Conservation (phyloP, 2,113 vertebrate species). For the Pogonocichla stellata region DNA sequence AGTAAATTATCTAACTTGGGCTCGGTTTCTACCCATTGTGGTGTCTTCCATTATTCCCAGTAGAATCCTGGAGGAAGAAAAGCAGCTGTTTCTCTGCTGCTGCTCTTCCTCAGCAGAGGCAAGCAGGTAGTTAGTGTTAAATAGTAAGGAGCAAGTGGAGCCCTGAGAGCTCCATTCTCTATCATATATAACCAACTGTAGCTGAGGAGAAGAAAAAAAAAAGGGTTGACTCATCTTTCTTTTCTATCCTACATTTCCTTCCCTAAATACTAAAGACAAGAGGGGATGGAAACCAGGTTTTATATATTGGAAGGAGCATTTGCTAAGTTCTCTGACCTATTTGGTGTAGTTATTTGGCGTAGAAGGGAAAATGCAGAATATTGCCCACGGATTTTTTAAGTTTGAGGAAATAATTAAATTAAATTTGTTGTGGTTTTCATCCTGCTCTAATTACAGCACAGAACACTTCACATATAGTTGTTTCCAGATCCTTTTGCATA, state of each 20-base stretch:
- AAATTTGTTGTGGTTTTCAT: not conserved
- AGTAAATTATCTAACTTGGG: not conserved
- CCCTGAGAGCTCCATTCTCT: not conserved
- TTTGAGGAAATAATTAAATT: slow-evolving; percentile 7
- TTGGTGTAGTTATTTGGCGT: not conserved
- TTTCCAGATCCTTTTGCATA: slow-evolving; percentile 5
- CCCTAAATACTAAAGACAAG: not conserved
- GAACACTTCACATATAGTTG: not conserved
- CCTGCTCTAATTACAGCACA: not conserved
- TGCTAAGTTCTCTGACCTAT: not conserved
- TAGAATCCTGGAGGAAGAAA: not conserved
- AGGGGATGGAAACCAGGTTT: not conserved
- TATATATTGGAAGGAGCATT: not conserved
- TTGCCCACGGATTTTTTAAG: not conserved
- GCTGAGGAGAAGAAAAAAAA: not conserved
- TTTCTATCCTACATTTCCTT: not conserved
- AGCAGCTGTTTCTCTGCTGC: not conserved
- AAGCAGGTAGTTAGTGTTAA: not conserved
- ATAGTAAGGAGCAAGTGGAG: not conserved
- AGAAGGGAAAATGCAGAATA: not conserved
- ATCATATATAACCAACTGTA: not conserved
- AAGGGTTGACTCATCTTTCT: not conserved
- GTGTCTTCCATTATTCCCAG: not conserved
- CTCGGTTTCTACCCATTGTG: fast-evolving
- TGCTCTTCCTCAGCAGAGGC: not conserved